Percentiles rank a stretch among this genome's conserved stretches.
phyloP scores from a whole-genome alignment of 1,140 invertebrate genomes.

The Papilio polyxenes region DNA sequence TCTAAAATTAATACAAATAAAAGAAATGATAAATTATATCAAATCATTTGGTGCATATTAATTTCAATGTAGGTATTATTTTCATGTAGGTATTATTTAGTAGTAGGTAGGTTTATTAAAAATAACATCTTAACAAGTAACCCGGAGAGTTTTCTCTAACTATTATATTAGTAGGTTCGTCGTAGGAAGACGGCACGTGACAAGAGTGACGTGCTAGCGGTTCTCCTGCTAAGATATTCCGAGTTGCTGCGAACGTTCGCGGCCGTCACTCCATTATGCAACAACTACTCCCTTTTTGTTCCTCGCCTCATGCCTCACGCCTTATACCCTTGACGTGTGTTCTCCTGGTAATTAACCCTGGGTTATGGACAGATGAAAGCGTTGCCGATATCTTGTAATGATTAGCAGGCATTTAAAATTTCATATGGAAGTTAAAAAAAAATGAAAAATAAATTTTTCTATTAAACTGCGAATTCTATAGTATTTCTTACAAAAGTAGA shows the following conservation, averaged over 20 bases:
- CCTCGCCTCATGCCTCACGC: conserved; percentile 47
- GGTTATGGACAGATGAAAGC: conserved; percentile 43
- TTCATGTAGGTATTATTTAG: no score
- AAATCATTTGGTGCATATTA: no score
- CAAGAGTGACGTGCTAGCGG: conserved; percentile 59
- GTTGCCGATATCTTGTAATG: neutral
- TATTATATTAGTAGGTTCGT: conserved; percentile 38
- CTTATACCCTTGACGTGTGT: conserved; percentile 49
- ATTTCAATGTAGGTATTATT: no score
- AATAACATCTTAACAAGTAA: no score
- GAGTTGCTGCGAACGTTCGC: conserved; percentile 63
- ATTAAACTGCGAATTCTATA: no score
- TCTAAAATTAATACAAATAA: neutral
- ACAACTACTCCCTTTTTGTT: conserved; percentile 63
- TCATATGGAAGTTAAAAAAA: neutral
- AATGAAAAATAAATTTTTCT: no score
- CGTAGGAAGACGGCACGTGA: conserved; percentile 45
- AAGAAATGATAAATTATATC: neutral
- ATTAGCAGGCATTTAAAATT: neutral
- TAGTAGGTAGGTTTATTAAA: no score
- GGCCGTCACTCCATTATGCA: conserved; percentile 70
- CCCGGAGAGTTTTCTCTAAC: no score
- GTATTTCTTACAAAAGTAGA: no score
- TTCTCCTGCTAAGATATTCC: conserved; percentile 72
- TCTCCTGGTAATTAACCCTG: conserved; percentile 52